Base-by-base conservation (phyloP, 64 coral and sea anemone genomes). In the Montipora foliosa region DNA sequence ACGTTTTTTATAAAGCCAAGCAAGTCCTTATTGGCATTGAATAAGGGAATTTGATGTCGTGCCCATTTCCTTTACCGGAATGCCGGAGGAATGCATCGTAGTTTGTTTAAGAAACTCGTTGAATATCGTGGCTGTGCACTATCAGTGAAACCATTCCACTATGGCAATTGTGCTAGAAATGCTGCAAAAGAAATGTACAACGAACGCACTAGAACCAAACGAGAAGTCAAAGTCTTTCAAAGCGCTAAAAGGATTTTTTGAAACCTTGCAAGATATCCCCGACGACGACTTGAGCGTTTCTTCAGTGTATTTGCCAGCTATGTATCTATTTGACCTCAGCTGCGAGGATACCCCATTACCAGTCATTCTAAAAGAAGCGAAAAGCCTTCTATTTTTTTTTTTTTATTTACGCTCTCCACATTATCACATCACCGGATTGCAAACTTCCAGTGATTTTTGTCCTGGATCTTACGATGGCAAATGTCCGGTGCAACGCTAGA, bases 391-490 rank as follows among this genome's bases (percentile, higher is more conserved):
- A 5, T 94, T 90, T 66, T n/a, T n/a, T n/a, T n/a, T n/a, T n/a
- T n/a, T n/a, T n/a, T n/a, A 74, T 88, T 77, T 83, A 97, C 62
- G 88, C 95, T 10, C 95, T n/a, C n/a, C 92, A 2, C 55, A 91
- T 57, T 94, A 94, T 74, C 71, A 87, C n/a, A n/a, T 74, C 69
- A 90, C 6, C 87, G 95, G 5, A 44, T 97, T 76, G 17, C 22
- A 24, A 81, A 79, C n/a, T 77, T 94, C 24, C 48, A 91, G 16
- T 22, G 4, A n/a, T 87, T 3, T 76, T 91, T 44, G 77, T 94
- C 14, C 89, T 94, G 6, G 91, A 94, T 52, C 92, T 94, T 3
- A 44, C 3, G 6, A 84, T 75, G 50, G 93, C 88, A 37, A 48
- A 44, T 50, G 72, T 94, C 17, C 60, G 21, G 3, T 72, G 47